Conservation (phyloP, 2,113 vertebrate genomes). For the Sceloporus undulatus region DNA sequence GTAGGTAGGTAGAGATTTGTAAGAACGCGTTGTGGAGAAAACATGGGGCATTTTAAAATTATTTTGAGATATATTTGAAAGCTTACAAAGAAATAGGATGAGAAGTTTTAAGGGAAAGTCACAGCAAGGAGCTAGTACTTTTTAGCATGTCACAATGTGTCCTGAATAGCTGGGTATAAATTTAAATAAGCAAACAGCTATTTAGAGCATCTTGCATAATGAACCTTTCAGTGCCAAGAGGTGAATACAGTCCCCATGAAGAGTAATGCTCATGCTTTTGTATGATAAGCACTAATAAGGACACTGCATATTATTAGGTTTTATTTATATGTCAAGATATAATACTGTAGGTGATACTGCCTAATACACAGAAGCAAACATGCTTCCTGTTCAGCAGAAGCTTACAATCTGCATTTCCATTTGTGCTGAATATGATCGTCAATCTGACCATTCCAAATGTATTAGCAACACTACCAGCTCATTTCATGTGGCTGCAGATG, state of each 20-base stretch:
- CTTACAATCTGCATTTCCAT: not conserved
- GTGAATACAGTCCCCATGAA: not conserved
- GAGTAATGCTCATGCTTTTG: not conserved
- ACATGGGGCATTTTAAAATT: not conserved
- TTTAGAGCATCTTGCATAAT: not conserved
- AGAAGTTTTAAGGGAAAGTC: too few species aligned
- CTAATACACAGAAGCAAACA: not conserved
- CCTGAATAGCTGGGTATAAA: not conserved
- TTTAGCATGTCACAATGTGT: not conserved
- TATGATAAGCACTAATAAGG: not conserved
- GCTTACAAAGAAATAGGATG: not conserved
- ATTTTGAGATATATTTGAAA: not conserved
- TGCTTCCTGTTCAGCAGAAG: not conserved
- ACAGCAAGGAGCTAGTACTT: not conserved
- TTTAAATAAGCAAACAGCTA: not conserved
- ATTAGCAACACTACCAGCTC: constrained; percentile 4
- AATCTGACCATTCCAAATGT: not conserved
- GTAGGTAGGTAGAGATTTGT: too few species aligned
- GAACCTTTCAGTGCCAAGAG: constrained; percentile 5
- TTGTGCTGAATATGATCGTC: constrained; percentile 2
- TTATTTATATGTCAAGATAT: not conserved
- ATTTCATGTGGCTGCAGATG: constrained; percentile 19
- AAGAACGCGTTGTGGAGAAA: too few species aligned
- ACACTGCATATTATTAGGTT: not conserved
- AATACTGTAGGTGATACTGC: not conserved